A percentile compares a stretch with the other conserved stretches of the same genome.
Conservation (phyloP, 2,797 vertebrate genomes). For the Emys orbicularis region DNA sequence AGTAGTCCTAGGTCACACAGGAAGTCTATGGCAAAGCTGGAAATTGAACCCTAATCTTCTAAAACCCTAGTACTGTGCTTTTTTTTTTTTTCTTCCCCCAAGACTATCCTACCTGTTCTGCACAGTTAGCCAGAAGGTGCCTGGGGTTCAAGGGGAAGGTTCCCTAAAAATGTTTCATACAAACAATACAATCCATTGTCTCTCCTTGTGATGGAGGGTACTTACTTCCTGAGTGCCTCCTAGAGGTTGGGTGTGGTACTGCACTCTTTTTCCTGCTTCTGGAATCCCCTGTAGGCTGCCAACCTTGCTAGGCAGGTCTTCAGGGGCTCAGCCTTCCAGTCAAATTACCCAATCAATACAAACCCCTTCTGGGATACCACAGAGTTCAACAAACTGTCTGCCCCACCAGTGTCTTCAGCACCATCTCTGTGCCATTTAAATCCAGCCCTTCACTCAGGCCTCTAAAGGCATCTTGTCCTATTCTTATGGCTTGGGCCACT, state of each 20-base stretch:
- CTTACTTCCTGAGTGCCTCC: background rate
- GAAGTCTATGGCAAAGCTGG: rapidly evolving
- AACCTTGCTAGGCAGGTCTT: too few species aligned
- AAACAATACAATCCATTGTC: background rate
- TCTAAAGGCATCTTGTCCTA: too few species aligned
- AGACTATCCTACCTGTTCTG: background rate
- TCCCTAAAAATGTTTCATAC: background rate
- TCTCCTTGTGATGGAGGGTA: background rate
- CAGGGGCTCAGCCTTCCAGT: background rate
- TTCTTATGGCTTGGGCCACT: background rate
- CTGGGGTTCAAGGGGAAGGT: background rate
- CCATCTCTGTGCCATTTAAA: background rate
- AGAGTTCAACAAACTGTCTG: background rate
- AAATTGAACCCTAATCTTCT: background rate
- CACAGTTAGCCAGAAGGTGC: slow-evolving; percentile 23
- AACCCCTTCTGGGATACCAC: background rate
- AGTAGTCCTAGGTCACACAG: background rate
- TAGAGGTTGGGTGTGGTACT: background rate
- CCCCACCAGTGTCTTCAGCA: background rate
- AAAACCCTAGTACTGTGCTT: background rate
- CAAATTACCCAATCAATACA: background rate
- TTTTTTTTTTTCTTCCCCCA: background rate
- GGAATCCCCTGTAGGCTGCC: background rate
- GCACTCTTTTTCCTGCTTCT: too few species aligned
- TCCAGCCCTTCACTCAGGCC: background rate